Base-by-base conservation (phyloP, 2,888 invertebrate genomes). In the Bursaphelenchus okinawaensis region DNA sequence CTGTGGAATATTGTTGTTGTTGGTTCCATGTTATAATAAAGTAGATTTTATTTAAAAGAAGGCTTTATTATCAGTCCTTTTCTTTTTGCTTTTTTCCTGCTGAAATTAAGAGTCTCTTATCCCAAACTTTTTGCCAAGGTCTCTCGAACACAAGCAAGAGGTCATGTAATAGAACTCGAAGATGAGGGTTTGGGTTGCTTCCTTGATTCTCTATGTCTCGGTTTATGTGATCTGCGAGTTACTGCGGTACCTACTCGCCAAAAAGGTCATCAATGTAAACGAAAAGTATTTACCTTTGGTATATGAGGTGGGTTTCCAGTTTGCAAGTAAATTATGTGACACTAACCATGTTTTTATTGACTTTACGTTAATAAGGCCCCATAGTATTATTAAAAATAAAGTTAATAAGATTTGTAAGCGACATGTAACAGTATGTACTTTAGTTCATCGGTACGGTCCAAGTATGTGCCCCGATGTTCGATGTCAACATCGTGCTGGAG, bases 401-500 rank as follows among this genome's bases (percentile, higher is more conserved):
- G 16, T 12, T 9, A 12, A 22, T 27, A 8, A 8, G 8, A 29
- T 7, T 19, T 7, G n/a, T n/a, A 12, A 40, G 31, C 6, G n/a
- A 16, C 40, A 40, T 4, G n/a, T 12, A 40, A 1, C n/a, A 16
- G 2, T 16, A 52, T 22, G 2, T 19, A 12, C 64, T 77, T 70
- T 62, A 81, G 81, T 79, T 80, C 65, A 76, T 81, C 28, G 81
- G 81, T 20, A 81, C 81, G 8, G 65, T 81, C 8, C 81, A 81
- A 75, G 72, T 81, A 67, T 82, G 81, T 63, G 72, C 80, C 24
- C 81, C 81, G 0, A 81, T 81, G 80, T 81, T 81, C 67, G 81
- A 81, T 58, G 81, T 81, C 16, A 81, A 80, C 23, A 72, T 78
- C 12, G 70, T 81, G 51, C 66, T 81, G 51, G 81, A 82, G 7